Conservation (phyloP, 2,888 invertebrate genomes). For the Monochamus alternatus region DNA sequence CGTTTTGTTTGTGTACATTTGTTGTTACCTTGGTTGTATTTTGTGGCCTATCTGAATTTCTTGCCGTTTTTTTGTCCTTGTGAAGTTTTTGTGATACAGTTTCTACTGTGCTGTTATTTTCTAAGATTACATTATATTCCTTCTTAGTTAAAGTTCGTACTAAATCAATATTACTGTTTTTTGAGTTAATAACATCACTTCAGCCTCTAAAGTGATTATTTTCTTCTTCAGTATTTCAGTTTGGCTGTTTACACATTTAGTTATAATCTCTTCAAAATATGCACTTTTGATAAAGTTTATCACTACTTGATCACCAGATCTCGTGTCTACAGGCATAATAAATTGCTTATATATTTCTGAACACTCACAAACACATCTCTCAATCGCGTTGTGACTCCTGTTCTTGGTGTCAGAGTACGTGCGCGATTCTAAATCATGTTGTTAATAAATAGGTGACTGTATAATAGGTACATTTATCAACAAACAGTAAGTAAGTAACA, state of each 20-base stretch:
- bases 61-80: background rate
- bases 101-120: background rate
- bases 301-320: no score
- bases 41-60: background rate
- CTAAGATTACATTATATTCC: background rate
- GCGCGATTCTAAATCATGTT: no score
- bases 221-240: background rate
- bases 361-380: no score
- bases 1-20: background rate
- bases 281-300: background rate
- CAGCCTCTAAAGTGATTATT: background rate
- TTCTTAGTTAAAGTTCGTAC: background rate
- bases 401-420: no score
- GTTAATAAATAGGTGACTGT: no score
- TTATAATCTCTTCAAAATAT: background rate
- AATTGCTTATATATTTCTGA: no score
- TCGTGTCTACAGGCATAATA: no score
- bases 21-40: background rate
- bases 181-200: background rate
- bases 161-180: background rate
- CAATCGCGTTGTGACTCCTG: no score
- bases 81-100: background rate
- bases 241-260: background rate
- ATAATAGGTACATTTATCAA: no score
- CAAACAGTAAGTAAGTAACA: no score